phyloP scores from a whole-genome alignment of 2,888 invertebrate genomes.

The Ochlodes sylvanus region DNA sequence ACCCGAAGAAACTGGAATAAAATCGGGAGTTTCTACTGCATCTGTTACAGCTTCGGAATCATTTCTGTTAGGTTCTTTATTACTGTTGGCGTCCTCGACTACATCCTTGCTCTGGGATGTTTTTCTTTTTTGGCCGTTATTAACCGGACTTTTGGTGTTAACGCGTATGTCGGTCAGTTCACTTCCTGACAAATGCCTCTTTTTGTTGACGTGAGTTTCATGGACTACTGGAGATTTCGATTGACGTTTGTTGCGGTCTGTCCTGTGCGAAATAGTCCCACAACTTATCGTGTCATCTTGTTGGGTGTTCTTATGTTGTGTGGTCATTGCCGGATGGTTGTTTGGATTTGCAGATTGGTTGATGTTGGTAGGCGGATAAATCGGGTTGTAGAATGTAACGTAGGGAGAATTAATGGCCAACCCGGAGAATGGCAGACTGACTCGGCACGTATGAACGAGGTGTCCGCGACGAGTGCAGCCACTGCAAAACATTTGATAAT shows the following conservation, averaged over 20 bases:
- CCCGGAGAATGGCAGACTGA: slow-evolving; percentile 69
- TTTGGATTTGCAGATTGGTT: slow-evolving; percentile 38
- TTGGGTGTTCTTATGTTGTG: slow-evolving; percentile 40
- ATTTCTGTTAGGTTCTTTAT: slow-evolving; percentile 45
- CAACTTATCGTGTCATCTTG: slow-evolving; percentile 47
- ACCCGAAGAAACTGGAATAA: slow-evolving; percentile 60
- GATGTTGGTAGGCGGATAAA: slow-evolving; percentile 38
- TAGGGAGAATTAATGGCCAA: slow-evolving; percentile 72
- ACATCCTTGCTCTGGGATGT: slow-evolving; percentile 47
- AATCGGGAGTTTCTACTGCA: slow-evolving; percentile 58
- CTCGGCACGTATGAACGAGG: slow-evolving; percentile 70
- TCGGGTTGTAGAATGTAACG: slow-evolving; percentile 64
- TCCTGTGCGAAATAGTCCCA: slow-evolving; percentile 35
- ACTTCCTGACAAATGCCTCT: slow-evolving; percentile 52
- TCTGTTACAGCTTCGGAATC: slow-evolving; percentile 41
- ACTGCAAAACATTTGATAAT: slow-evolving; percentile 78
- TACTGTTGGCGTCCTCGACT: slow-evolving; percentile 36
- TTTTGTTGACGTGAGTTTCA: slow-evolving; percentile 65
- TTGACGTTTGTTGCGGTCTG: slow-evolving; percentile 61
- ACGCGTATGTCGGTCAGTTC: slow-evolving; percentile 50
- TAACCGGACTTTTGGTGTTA: slow-evolving; percentile 49
- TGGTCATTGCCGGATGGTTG: slow-evolving; percentile 34
- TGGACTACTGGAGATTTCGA: slow-evolving; percentile 70
- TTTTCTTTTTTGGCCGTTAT: slow-evolving; percentile 49
- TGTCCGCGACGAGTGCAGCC: slow-evolving; percentile 85